Conservation (phyloP, 1,140 invertebrate genomes). For the Olivierus martensii region DNA sequence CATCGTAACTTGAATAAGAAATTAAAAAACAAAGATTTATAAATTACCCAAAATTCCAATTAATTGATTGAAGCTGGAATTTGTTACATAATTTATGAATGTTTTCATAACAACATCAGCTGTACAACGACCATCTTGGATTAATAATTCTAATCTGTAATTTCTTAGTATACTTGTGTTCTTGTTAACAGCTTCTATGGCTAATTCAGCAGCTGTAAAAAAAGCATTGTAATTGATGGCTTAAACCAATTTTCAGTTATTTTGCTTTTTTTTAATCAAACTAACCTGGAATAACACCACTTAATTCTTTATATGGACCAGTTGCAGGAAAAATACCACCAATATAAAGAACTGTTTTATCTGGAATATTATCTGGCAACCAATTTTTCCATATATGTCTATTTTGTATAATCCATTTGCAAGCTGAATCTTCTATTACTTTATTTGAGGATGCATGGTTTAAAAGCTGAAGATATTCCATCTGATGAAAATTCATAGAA, state of each 20-base stretch:
- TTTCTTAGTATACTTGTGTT: constrained; percentile 46
- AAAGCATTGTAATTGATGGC: too few relatives aligned
- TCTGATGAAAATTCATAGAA: constrained; percentile 38
- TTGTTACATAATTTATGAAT: constrained; percentile 56
- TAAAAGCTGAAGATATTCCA: constrained; percentile 41
- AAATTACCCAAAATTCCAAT: constrained; percentile 51
- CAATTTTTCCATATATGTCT: constrained; percentile 38
- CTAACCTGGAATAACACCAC: constrained; percentile 42
- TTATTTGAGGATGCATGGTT: constrained; percentile 17
- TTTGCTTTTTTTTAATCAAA: too few relatives aligned
- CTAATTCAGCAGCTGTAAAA: constrained; percentile 45
- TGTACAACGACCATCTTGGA: constrained; percentile 52
- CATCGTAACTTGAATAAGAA: too few relatives aligned
- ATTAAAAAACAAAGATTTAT: too few relatives aligned
- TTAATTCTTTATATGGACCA: constrained; percentile 40
- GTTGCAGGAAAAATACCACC: constrained; percentile 63
- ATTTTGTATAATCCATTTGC: constrained; percentile 48
- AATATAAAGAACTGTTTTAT: constrained; percentile 42
- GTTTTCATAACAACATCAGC: constrained; percentile 60
- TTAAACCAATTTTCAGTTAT: too few relatives aligned
- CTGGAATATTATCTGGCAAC: constrained; percentile 36
- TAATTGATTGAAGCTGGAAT: constrained; percentile 38
- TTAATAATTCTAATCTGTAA: constrained; percentile 39
- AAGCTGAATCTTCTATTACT: constrained; percentile 41
- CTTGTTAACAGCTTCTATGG: constrained; percentile 47